Conservation (phyloP, 2,113 vertebrate species). For the Mastomys natalensis region DNA sequence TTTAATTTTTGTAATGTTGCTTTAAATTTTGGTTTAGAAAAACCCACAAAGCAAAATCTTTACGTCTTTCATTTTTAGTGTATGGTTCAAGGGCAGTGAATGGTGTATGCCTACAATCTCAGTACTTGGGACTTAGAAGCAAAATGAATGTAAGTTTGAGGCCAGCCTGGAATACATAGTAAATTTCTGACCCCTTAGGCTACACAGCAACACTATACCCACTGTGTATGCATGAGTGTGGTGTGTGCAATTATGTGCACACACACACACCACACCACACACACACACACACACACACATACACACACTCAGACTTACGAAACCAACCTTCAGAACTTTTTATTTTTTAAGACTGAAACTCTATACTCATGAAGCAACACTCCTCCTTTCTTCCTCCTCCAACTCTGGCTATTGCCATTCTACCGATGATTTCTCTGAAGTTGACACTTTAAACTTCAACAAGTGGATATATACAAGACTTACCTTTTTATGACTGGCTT, state of each 20-base stretch:
- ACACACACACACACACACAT: background rate
- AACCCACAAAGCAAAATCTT: background rate
- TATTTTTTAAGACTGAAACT: constrained; percentile 15
- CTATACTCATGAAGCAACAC: background rate
- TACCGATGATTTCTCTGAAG: constrained; percentile 12
- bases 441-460: background rate
- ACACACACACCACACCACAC: background rate
- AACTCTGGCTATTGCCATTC: background rate
- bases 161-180: background rate
- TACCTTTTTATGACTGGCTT: background rate
- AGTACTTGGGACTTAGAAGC: background rate
- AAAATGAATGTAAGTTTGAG: background rate
- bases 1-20: background rate
- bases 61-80: background rate
- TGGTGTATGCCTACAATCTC: background rate
- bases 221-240: too few species aligned
- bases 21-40: background rate
- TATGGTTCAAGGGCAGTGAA: background rate
- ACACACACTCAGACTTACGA: background rate
- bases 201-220: background rate
- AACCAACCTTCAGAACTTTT: constrained; percentile 2
- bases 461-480: background rate
- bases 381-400: background rate
- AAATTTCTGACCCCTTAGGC: background rate
- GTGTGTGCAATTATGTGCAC: too few species aligned